These are phyloP conservation scores for Chaetura pelagica DNA, from an alignment of 2,113 vertebrate genomes.

Conservation along the genomic window DNA sequence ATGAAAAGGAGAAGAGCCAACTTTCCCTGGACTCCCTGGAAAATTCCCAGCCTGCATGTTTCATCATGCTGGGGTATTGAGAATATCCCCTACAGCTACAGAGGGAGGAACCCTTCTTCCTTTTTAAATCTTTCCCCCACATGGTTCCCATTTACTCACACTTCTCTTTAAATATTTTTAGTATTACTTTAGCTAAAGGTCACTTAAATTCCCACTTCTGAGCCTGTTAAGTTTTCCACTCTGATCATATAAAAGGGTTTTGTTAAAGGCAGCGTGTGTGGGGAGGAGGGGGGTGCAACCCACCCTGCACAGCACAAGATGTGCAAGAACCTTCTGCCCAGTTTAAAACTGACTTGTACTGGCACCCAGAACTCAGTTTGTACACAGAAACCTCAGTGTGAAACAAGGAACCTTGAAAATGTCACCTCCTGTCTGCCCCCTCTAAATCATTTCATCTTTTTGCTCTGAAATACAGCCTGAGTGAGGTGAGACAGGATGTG, in stretches of 20 bases:
- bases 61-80: background rate
- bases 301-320: background rate
- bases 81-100: background rate
- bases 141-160: constrained; percentile 40
- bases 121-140: background rate
- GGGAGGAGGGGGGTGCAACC: background rate
- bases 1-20: background rate
- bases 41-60: background rate
- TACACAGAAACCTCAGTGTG: background rate
- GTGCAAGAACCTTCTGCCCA: accelerated
- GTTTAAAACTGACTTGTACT: background rate
- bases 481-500: background rate
- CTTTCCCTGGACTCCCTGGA: background rate
- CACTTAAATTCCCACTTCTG: constrained; percentile 28
- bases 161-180: constrained; percentile 15
- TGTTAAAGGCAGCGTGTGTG: background rate
- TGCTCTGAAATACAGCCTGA: background rate
- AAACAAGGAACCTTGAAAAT: background rate
- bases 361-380: background rate
- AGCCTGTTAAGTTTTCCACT: constrained; percentile 1
- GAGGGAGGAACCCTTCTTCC: constrained; percentile 19
- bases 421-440: background rate
- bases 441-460: background rate
- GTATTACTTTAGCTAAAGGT: constrained; percentile 39
- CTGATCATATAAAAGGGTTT: background rate